Percentiles rank a stretch among this genome's conserved stretches.
Conservation (phyloP, 2,888 invertebrate species). For the Lasioglossum pauxillum region DNA sequence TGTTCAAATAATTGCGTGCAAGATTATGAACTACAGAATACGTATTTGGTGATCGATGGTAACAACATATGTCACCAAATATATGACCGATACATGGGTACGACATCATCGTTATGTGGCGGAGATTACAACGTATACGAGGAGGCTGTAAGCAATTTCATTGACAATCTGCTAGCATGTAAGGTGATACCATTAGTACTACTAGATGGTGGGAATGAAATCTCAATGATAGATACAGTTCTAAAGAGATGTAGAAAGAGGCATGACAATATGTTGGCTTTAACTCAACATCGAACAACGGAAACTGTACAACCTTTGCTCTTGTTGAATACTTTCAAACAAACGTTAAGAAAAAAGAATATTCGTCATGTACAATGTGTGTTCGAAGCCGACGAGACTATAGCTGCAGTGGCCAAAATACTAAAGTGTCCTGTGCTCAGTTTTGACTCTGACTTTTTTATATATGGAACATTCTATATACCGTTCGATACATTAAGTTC, state of each 20-base stretch:
- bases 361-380: constrained; percentile 90
- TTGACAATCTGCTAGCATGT: constrained; percentile 89
- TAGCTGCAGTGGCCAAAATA: constrained; percentile 92
- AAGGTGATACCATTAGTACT: constrained; percentile 90
- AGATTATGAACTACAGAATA: constrained; percentile 88
- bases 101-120: constrained; percentile 89
- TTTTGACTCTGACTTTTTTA: constrained; percentile 97
- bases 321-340: constrained; percentile 90
- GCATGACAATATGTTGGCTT: constrained; percentile 85
- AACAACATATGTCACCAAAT: constrained; percentile 89
- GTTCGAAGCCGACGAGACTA: constrained; percentile 95
- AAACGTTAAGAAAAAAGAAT: constrained; percentile 88
- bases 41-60: constrained; percentile 92
- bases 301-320: constrained; percentile 90
- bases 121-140: constrained; percentile 94
- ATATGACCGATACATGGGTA: constrained; percentile 85
- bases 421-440: constrained; percentile 94
- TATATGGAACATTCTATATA: constrained; percentile 93
- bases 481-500: constrained; percentile 89
- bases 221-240: constrained; percentile 89
- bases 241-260: constrained; percentile 87
- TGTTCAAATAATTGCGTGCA: constrained; percentile 87
- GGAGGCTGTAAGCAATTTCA: constrained; percentile 88
- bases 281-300: constrained; percentile 86
- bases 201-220: constrained; percentile 92